These are phyloP conservation scores for Catalaphyllia jardinei DNA, from an alignment of 64 coral and sea anemone genomes.

Conservation along the genomic window DNA sequence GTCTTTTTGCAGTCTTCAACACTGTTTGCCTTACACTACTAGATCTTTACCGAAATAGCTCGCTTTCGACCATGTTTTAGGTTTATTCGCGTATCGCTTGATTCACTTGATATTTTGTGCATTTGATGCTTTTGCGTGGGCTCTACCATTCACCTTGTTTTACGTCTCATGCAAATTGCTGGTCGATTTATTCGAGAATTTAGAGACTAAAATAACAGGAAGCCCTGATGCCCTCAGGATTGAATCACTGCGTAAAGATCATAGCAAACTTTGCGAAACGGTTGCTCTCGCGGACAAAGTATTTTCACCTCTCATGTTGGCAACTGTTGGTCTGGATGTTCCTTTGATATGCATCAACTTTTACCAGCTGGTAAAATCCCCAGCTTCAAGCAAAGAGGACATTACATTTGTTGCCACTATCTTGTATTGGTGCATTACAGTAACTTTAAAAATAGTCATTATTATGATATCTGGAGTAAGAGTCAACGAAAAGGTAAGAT, in stretches of 20 bases:
- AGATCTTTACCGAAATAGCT: not conserved
- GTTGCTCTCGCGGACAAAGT: slow-evolving; percentile 19
- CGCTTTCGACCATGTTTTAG: slow-evolving; percentile 1
- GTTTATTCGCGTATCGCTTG: not conserved
- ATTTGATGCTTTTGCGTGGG: not conserved
- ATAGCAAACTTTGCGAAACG: slow-evolving; percentile 9
- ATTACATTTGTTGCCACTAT: not conserved
- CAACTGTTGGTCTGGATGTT: not conserved
- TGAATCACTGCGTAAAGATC: not conserved
- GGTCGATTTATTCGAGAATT: not conserved
- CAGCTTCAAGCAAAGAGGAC: not conserved
- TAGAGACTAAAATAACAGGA: not conserved
- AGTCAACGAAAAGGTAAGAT: slow-evolving; percentile 25
- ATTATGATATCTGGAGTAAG: not conserved
- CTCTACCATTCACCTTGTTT: not conserved
- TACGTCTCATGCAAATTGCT: not conserved
- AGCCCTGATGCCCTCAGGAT: not conserved
- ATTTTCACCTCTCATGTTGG: not conserved
- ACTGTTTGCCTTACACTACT: not conserved
- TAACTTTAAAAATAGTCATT: not conserved
- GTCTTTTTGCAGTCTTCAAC: not conserved
- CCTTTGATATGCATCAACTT: slow-evolving; percentile 6
- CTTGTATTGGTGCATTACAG: not conserved
- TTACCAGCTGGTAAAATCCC: not conserved
- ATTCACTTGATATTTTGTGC: not conserved